phyloP scores from a whole-genome alignment of 2,888 invertebrate genomes.

The Rhamnusium bicolor region DNA sequence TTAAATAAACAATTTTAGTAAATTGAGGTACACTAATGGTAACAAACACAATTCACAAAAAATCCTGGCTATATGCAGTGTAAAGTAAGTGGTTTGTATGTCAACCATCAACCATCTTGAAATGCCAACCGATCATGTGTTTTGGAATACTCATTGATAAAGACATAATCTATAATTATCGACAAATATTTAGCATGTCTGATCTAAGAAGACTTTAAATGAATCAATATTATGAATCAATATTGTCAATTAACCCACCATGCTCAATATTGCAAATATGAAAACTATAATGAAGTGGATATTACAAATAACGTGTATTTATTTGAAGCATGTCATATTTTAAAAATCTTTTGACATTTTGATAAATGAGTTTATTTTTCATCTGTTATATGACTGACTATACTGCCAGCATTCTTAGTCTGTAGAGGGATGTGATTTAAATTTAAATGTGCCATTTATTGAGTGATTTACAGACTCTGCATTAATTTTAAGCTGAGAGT shows the following conservation, averaged over 20 bases:
- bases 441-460: conserved; percentile 63
- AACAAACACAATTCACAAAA: too few species aligned
- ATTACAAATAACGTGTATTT: conserved; percentile 27
- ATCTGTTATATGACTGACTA: conserved; percentile 40
- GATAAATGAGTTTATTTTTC: conserved; percentile 46
- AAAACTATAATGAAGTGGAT: conserved; percentile 20
- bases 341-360: conserved; percentile 12
- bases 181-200: too few species aligned
- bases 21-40: too few species aligned
- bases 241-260: conserved; percentile 17
- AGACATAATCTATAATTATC: too few species aligned
- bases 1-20: too few species aligned
- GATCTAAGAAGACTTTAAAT: too few species aligned
- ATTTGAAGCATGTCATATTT: conserved; percentile 12
- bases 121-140: too few species aligned
- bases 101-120: too few species aligned
- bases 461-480: conserved; percentile 54
- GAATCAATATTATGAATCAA: too few species aligned
- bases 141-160: too few species aligned
- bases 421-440: conserved; percentile 59
- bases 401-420: conserved; percentile 51
- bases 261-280: neutral
- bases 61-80: too few species aligned
- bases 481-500: conserved; percentile 49
- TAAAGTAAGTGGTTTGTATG: too few species aligned